Conservation (phyloP, 2,888 invertebrate genomes). For the Chrysolina haemoptera region DNA sequence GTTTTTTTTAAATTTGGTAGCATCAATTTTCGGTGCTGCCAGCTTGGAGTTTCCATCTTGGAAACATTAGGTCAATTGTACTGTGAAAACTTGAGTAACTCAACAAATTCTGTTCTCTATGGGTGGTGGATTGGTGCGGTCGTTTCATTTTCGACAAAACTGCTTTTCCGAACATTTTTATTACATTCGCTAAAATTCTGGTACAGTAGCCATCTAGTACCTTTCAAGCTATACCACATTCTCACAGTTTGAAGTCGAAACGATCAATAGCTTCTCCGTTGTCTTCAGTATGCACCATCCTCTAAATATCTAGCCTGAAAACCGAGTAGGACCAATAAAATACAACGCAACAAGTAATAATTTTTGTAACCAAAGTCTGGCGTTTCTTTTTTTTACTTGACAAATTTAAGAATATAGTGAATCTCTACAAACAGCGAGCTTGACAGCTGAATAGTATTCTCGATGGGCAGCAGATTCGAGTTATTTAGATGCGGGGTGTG, state of each 20-base stretch:
- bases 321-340: conserved; percentile 55
- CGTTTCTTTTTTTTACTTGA: conserved; percentile 37
- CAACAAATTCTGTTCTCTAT: conserved; percentile 5
- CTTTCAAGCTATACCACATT: background rate
- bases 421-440: conserved; percentile 33
- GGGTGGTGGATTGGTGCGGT: background rate
- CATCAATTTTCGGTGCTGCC: background rate
- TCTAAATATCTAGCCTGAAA: conserved; percentile 28
- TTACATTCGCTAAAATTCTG: too few relatives aligned
- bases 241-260: background rate
- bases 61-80: conserved; percentile 21
- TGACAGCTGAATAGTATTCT: conserved; percentile 27
- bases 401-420: conserved; percentile 36
- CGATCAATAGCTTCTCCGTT: background rate
- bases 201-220: too few relatives aligned
- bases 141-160: background rate
- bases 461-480: conserved; percentile 12
- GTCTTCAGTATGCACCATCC: conserved; percentile 34
- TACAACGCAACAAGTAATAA: conserved; percentile 55
- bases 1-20: conserved; percentile 6
- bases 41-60: background rate
- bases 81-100: conserved; percentile 15
- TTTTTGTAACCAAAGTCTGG: conserved; percentile 45
- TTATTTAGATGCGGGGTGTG: background rate
- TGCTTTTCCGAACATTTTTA: background rate